Evolutionary conservation across 2,888 invertebrate genomes (phyloP), one percentile per base, ranked within the genome.

Genomic region (Zaprionus obscuricornis): DNA sequence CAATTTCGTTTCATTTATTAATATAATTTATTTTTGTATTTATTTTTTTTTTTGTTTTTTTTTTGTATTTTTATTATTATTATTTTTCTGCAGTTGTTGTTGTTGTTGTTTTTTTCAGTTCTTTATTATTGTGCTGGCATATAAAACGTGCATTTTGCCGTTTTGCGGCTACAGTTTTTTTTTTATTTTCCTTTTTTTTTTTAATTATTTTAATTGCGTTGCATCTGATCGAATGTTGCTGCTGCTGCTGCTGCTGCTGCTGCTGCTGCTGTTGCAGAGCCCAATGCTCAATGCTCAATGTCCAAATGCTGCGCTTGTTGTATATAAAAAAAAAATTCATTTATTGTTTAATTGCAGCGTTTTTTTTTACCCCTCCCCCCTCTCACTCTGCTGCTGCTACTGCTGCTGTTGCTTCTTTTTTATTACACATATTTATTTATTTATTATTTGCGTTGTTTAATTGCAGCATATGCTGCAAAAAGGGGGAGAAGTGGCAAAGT

Each of bases 181-280:
- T 27, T 13, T 14, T 14, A 43, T 20, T 39, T 43, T 27, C 34
- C 13, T 18, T 22, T 18, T 24, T 34, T 46, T 51, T 60, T 57
- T 66, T 55, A 85, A 82, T 78, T 75, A 85, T 72, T 75, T 82
- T 83, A 78, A 78, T 85, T 78, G 78, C 78, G 78, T 72, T 83
- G 52, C 85, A 75, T 83, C 76, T 71, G 66, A 64, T 79, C 57
- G 64, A 74, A 59, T 65, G 68, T 59, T 72, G 68, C 22, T 46
- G 55, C 49, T 37, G 47, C n/a, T n/a, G n/a, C n/a, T n/a, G n/a
- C n/a, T n/a, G n/a, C n/a, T n/a, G n/a, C n/a, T n/a, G n/a, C n/a
- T n/a, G n/a, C n/a, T n/a, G n/a, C n/a, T n/a, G n/a, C n/a, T n/a
- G n/a, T n/a, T n/a, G n/a, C n/a, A n/a, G n/a, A n/a, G n/a, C n/a